Conservation (phyloP, 2,113 vertebrate species). For the Pollachius pollachius region DNA sequence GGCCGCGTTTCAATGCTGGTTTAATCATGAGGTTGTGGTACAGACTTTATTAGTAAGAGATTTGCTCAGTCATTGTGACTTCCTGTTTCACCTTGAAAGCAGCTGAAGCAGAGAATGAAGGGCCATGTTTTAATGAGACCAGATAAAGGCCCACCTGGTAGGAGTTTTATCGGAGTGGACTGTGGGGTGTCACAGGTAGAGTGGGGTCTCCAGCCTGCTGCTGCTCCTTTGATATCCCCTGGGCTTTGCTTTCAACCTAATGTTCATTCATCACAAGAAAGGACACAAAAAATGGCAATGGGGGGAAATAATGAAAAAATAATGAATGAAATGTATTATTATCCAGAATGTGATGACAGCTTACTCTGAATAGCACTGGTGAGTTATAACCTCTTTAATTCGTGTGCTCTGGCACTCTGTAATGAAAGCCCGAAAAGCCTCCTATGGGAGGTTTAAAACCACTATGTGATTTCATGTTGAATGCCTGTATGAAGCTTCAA, state of each 20-base stretch:
- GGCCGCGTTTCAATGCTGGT: neutral
- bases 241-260: slow-evolving; percentile 16
- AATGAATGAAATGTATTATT: no score
- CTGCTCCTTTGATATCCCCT: slow-evolving; percentile 28
- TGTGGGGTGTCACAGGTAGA: slow-evolving; percentile 22
- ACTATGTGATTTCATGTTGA: neutral
- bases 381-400: slow-evolving; percentile 16
- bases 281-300: neutral
- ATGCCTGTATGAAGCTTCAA: slow-evolving; percentile 3
- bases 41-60: neutral
- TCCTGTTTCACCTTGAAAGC: slow-evolving; percentile 19
- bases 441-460: neutral
- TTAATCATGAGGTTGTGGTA: no score
- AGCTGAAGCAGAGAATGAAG: slow-evolving; percentile 1
- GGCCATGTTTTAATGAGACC: slow-evolving; percentile 43
- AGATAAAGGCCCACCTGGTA: slow-evolving; percentile 50
- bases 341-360: neutral
- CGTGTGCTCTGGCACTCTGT: slow-evolving; percentile 7
- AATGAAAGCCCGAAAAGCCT: no score
- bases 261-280: slow-evolving; percentile 15
- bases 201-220: slow-evolving; percentile 23
- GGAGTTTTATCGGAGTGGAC: slow-evolving; percentile 27
- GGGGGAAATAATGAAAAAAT: neutral
- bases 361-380: neutral
- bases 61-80: neutral